Base-by-base conservation (phyloP, 2,113 vertebrate genomes). In the Oryzias javanicus region DNA sequence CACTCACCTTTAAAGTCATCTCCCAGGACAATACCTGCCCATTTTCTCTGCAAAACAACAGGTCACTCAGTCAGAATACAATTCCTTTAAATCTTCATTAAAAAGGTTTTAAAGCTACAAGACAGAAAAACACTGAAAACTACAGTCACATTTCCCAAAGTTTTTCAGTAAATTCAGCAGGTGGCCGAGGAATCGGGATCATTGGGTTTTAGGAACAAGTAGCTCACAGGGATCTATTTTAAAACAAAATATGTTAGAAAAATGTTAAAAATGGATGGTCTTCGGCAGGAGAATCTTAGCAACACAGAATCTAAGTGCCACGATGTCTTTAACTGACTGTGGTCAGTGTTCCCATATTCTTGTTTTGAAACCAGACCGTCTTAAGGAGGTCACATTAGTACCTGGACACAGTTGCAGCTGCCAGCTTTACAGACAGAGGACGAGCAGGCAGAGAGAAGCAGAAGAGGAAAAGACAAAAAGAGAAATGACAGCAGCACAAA, bases 1-100 rank as follows among this genome's bases (percentile, higher is more conserved):
- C n/a, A n/a, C 90, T 87, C 90, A 99, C 97, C 97, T 80, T 96
- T 93, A 14, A 98, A 93, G 0, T 98, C 96, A 65, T 98, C 95
- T 10, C 94, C 95, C 2, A 98, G 95, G 29, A 94, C 94, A 19
- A 99, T 92, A 16, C 94, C 95, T 0, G 94, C 97, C 97, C 97
- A 99, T 92, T 99, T 99, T 56, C 97, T 92, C 97, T 20, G 48
- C 70, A 63, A 63, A 40, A 8, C 35, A 35, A 35, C 35, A 35
- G 35, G 35, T 35, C 35, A 35, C 3, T 35, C 35, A 3, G 35
- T 35, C 3, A 35, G 8, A 35, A 35, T 35, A 35, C 35, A 12
- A 35, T 12, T 10, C 10, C 8, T 35, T 35, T 12, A 35, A 35
- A 35, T 35, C 35, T 8, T 12, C 10, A 35, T 12, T 29, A 35